Percentiles rank a stretch among this genome's conserved stretches.
Evolutionary conservation across 2,888 invertebrate genomes (phyloP).

Genomic region (Xanthorhoe spadicearia): DNA sequence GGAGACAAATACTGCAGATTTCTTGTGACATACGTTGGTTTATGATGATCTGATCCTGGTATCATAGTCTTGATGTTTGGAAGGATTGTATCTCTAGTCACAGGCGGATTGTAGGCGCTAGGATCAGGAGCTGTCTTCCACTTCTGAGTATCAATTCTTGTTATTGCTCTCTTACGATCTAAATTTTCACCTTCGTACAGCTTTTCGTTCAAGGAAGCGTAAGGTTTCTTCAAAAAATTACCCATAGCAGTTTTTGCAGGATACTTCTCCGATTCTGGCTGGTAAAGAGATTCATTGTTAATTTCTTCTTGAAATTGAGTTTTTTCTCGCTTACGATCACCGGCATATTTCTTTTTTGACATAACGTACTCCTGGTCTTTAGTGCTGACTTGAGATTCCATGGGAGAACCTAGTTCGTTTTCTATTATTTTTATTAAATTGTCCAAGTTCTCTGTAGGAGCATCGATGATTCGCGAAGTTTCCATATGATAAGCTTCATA

Average conservation of each 20-base stretch:
- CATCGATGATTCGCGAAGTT: slow-evolving; percentile 51
- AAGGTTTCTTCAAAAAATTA: slow-evolving; percentile 59
- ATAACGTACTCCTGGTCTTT: slow-evolving; percentile 43
- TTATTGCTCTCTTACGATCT: slow-evolving; percentile 61
- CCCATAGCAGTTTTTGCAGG: slow-evolving; percentile 60
- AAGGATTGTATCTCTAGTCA: slow-evolving; percentile 40
- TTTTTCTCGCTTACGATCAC: slow-evolving; percentile 46
- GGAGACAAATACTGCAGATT: slow-evolving; percentile 56
- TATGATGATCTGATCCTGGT: slow-evolving; percentile 26
- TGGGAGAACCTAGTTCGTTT: slow-evolving; percentile 66
- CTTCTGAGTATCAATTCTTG: slow-evolving; percentile 58
- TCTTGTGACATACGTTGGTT: slow-evolving; percentile 32
- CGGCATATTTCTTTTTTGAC: slow-evolving; percentile 44
- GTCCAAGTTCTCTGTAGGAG: slow-evolving; percentile 66
- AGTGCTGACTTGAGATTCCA: slow-evolving; percentile 45
- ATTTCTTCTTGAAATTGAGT: slow-evolving; percentile 46
- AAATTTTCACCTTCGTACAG: slow-evolving; percentile 55
- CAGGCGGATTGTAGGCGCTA: slow-evolving; percentile 37
- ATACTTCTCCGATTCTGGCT: slow-evolving; percentile 48
- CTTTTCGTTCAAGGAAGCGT: slow-evolving; percentile 51
- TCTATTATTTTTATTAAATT: slow-evolving; percentile 73
- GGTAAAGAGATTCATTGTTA: slow-evolving; percentile 35
- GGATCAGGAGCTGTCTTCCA: slow-evolving; percentile 46
- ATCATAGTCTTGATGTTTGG: slow-evolving; percentile 20
- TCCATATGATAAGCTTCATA: slow-evolving; percentile 55